Evolutionary conservation across 2,888 invertebrate species (phyloP).

Genomic region (Oscheius sp.): DNA sequence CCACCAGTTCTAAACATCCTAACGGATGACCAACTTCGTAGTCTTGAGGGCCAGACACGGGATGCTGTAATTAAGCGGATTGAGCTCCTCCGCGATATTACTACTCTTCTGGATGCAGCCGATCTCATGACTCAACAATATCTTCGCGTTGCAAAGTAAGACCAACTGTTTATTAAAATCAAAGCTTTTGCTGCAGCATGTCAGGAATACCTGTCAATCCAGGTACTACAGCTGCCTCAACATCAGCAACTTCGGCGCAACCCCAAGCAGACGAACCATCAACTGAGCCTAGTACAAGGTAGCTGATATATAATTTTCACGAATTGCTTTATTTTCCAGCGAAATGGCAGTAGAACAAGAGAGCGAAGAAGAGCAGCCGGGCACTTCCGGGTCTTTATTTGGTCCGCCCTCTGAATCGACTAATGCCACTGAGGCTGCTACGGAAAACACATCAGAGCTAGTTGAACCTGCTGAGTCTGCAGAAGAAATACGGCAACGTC

Average conservation of each 20-base stretch:
- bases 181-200: neutral
- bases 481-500: conserved; percentile 12
- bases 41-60: conserved; percentile 71
- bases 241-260: neutral
- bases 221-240: neutral
- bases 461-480: neutral
- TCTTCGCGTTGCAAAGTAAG: conserved; percentile 4
- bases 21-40: conserved; percentile 84
- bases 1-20: conserved; percentile 76
- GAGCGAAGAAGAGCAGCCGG: conserved; percentile 1
- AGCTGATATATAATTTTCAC: neutral
- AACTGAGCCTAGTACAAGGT: neutral
- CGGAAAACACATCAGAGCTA: neutral
- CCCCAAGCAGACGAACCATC: neutral
- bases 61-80: conserved; percentile 89
- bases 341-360: neutral
- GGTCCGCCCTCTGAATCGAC: neutral
- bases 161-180: neutral
- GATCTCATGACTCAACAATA: conserved; percentile 74
- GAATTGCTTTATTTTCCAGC: neutral
- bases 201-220: neutral
- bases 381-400: neutral
- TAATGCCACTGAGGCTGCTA: neutral
- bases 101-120: conserved; percentile 90
- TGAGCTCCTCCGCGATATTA: conserved; percentile 84